Evolutionary conservation across 2,113 vertebrate species (phyloP), one percentile per base, ranked within the genome.

Genomic region (Perccottus glenii): DNA sequence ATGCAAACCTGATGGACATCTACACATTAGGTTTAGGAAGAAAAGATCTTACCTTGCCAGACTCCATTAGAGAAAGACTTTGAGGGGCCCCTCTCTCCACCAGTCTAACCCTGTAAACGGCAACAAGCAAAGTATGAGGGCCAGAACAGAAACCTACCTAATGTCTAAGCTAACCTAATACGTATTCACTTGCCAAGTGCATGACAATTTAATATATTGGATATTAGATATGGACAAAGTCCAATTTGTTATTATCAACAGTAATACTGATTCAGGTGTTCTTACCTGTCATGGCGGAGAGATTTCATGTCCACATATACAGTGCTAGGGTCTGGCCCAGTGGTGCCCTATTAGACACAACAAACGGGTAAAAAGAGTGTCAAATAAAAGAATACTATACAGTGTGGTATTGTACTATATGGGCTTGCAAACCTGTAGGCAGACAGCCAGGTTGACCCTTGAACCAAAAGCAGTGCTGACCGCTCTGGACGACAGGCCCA

Each of bases 231-330:
- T 27, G 19, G 19, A 27, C 19, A 27, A 27, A 27, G 3, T 27
- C 19, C 19, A 27, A 27, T 27, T 27, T 27, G 19, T 27, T 1
- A 27, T 27, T 27, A 27, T 27, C 19, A 27, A 27, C 19, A 27
- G 19, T 27, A 27, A 27, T 8, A 58, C 36, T 44, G 4, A 35
- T 45, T 2, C 8, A 7, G 19, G 5, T 61, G 45, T 60, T 69
- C 79, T 73, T 93, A 98, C 98, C 98, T 96, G 94, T 99, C 97
- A 78, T 99, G 97, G 49, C 98, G 93, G 52, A 99, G 88, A 57
- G 98, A 98, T 78, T 98, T 99, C 94, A 99, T 94, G 90, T 99
- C 98, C 56, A 99, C 97, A 4, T 97, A 99, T 11, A 99, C 98
- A 0, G 95, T 98, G 51, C 97, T 97, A 57, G 97, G 98, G 72